Evolutionary conservation across 2,113 vertebrate genomes (phyloP).

Genomic region (Callopanchax toddi): DNA sequence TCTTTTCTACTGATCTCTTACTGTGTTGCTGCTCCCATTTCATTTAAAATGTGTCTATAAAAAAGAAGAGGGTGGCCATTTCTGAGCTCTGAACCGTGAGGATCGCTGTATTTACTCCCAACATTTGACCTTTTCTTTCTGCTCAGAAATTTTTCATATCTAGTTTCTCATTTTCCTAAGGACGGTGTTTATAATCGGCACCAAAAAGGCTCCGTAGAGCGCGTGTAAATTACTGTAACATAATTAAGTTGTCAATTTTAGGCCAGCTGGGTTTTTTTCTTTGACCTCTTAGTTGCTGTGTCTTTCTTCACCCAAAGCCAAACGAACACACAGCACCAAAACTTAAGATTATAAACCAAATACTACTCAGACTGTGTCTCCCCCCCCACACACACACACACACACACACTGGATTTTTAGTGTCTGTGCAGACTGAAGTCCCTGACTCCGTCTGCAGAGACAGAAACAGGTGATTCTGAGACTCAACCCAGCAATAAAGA

Average conservation of each 20-base stretch:
- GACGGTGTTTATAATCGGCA: slow-evolving; percentile 32
- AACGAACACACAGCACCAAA: slow-evolving; percentile 14
- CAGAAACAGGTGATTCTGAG: slow-evolving; percentile 12
- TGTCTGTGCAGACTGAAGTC: slow-evolving; percentile 28
- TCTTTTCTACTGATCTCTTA: slow-evolving; percentile 14
- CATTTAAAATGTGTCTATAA: slow-evolving; percentile 17
- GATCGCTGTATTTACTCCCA: slow-evolving; percentile 45
- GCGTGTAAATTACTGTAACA: slow-evolving; percentile 66
- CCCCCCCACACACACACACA: too few species aligned
- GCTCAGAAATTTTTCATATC: slow-evolving; percentile 8
- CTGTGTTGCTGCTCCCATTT: slow-evolving; percentile 12
- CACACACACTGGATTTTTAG: slow-evolving; percentile 17
- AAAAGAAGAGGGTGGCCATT: slow-evolving; percentile 10
- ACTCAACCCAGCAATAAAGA: slow-evolving; percentile 7
- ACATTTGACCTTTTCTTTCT: slow-evolving; percentile 30
- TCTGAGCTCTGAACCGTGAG: slow-evolving; percentile 17
- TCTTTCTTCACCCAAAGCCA: slow-evolving; percentile 38
- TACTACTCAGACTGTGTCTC: slow-evolving; percentile 13
- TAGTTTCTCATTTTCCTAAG: slow-evolving; percentile 41
- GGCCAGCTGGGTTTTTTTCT: slow-evolving; percentile 7
- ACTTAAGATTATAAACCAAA: slow-evolving; percentile 40
- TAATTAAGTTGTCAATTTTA: slow-evolving; percentile 53
- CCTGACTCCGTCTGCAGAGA: slow-evolving; percentile 10
- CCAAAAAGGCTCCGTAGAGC: slow-evolving; percentile 41
- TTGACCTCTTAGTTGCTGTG: slow-evolving; percentile 27